Conservation (phyloP, 2,888 invertebrate genomes). For the Spisula solida region DNA sequence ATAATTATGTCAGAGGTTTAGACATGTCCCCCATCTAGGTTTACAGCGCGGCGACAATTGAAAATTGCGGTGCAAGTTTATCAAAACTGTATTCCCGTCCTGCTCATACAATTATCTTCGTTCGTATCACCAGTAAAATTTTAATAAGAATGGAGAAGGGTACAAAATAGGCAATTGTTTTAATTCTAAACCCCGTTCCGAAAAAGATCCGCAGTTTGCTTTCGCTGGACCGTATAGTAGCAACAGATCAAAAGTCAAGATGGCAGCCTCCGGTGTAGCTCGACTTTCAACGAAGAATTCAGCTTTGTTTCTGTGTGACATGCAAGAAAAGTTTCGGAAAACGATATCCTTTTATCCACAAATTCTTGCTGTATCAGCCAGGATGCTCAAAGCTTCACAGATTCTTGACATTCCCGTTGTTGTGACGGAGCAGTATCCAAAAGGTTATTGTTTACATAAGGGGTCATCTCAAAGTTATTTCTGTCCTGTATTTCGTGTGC, state of each 20-base stretch:
- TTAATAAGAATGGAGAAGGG: too few relatives aligned
- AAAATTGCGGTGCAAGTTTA: too few relatives aligned
- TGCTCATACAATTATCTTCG: too few relatives aligned
- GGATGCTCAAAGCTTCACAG: slow-evolving; percentile 88
- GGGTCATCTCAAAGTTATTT: slow-evolving; percentile 62
- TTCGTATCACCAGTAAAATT: too few relatives aligned
- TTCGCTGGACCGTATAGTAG: not conserved
- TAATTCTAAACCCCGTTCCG: too few relatives aligned
- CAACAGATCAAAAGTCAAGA: slow-evolving; percentile 36
- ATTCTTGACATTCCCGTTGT: slow-evolving; percentile 89
- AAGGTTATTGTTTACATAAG: slow-evolving; percentile 84
- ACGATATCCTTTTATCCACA: slow-evolving; percentile 86
- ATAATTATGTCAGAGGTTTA: too few relatives aligned
- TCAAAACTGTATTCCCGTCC: too few relatives aligned
- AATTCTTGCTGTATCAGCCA: slow-evolving; percentile 83
- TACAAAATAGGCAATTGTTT: too few relatives aligned
- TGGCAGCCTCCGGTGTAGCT: slow-evolving; percentile 79
- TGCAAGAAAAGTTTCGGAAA: slow-evolving; percentile 87
- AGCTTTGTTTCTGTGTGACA: slow-evolving; percentile 87
- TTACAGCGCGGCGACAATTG: too few relatives aligned
- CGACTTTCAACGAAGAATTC: slow-evolving; percentile 83
- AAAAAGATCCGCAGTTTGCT: not conserved
- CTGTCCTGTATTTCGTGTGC: not conserved
- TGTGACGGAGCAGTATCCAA: slow-evolving; percentile 90
- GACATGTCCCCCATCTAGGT: too few relatives aligned